phyloP scores from a whole-genome alignment of 30 jellyfish, hydroid and myxozoan species.

The Hydractinia symbiolongicarpus region DNA sequence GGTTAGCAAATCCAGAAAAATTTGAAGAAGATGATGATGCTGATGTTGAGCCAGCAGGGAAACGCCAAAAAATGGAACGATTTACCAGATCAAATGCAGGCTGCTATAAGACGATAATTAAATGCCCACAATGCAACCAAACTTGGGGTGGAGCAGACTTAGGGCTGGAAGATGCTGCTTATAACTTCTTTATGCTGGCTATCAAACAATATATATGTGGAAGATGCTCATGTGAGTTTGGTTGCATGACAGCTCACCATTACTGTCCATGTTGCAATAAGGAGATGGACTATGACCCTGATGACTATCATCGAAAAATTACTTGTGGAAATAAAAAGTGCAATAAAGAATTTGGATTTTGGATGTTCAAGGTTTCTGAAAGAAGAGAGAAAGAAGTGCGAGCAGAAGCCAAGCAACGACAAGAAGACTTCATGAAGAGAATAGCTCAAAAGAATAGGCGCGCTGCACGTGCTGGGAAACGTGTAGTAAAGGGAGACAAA shows the following conservation, averaged over 20 bases:
- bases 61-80: constrained; percentile 36
- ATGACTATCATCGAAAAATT: constrained; percentile 43
- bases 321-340: constrained; percentile 33
- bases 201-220: constrained; percentile 37
- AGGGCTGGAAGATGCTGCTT: constrained; percentile 41
- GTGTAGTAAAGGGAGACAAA: background rate
- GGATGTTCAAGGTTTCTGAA: constrained; percentile 47
- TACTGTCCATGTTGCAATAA: constrained; percentile 38
- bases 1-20: constrained; percentile 36
- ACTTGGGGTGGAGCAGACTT: constrained; percentile 34
- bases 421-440: constrained; percentile 18
- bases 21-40: constrained; percentile 35
- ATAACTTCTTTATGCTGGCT: constrained; percentile 32
- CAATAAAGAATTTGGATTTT: constrained; percentile 31
- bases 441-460: constrained; percentile 41
- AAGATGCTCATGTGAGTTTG: constrained; percentile 40
- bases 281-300: constrained; percentile 34
- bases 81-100: constrained; percentile 37
- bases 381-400: constrained; percentile 39
- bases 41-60: constrained; percentile 19
- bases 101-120: constrained; percentile 24
- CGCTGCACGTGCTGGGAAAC: constrained; percentile 35
- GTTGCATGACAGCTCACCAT: constrained; percentile 43
- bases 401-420: constrained; percentile 23
- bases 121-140: constrained; percentile 38